Percentiles rank a stretch among this genome's conserved stretches.
Conservation (phyloP, 2,888 invertebrate genomes). For the Metallyticus violacea region DNA sequence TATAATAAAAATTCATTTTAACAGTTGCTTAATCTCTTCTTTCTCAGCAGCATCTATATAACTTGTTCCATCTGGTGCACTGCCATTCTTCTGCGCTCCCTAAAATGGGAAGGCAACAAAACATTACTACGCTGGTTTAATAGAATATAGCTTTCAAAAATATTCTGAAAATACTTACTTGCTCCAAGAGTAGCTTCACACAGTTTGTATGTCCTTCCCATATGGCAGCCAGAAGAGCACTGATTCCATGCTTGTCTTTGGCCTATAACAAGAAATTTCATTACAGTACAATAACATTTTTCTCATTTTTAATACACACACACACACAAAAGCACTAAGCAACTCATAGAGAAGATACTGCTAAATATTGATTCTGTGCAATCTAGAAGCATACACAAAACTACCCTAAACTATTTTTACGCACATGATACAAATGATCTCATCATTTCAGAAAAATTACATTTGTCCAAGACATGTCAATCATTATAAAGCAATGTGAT, state of each 20-base stretch:
- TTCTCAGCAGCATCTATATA: constrained; percentile 89
- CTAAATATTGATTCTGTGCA: no score
- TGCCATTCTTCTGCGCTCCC: constrained; percentile 80
- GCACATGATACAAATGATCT: no score
- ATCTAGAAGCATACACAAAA: no score
- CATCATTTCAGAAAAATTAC: no score
- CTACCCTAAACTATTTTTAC: no score
- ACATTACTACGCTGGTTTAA: background rate
- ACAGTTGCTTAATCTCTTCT: constrained; percentile 81
- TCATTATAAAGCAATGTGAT: no score
- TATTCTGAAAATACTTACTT: constrained; percentile 56
- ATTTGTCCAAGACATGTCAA: no score
- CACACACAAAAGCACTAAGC: no score
- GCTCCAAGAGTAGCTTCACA: constrained; percentile 81
- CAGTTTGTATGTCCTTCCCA: constrained; percentile 95
- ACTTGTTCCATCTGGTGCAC: constrained; percentile 82
- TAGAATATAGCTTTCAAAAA: background rate
- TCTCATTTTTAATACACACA: no score
- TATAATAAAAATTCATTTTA: constrained; percentile 41
- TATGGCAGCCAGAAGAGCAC: constrained; percentile 89
- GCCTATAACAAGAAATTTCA: constrained; percentile 59
- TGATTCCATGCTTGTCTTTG: constrained; percentile 92
- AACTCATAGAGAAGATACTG: no score
- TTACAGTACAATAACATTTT: no score
- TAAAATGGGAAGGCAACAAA: constrained; percentile 43